Base-by-base conservation (phyloP, 2,113 vertebrate species). In the Scomber scombrus region DNA sequence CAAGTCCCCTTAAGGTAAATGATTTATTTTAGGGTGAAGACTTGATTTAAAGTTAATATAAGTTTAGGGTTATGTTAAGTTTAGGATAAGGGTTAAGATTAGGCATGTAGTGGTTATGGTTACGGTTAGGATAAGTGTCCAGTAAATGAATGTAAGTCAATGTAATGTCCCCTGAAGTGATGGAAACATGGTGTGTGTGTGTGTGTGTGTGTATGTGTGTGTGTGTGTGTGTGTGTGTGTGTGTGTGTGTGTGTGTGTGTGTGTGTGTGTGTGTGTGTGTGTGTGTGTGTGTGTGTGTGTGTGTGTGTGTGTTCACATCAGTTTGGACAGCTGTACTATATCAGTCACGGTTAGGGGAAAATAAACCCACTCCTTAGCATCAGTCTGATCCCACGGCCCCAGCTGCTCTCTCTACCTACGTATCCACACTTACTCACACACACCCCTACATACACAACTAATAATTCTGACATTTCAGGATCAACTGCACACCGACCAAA, bases 291-390 rank as follows among this genome's bases (percentile, higher is more conserved):
- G 45, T 34, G 29, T 65, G 52, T n/a, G 45, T 23, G 66, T 74
- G 8, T 71, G 71, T 64, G 70, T 54, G 70, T 29, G 64, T 23
- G 77, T 69, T 1, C 4, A 15, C n/a, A 60, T 69, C 51, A 67
- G 82, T 93, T 92, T 95, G 79, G 80, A 92, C 92, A 93, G 91
- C 94, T 94, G 93, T 85, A 62, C 81, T 91, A 91, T 92, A 93
- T 93, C 92, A 93, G 90, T 87, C 88, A 92, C 71, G 77, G 82
- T 88, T 31, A 31, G 88, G 78, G 57, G 75, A 91, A 93, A 92
- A 93, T 80, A 94, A 93, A 90, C 80, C 71, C 75, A 60, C 45
- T 75, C 81, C 23, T 85, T 34, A 82, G 75, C 79, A 79, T 80
- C 80, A 71, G 88, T 77, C 72, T 89, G 92, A 88, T 91, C 89